Evolutionary conservation across 2,113 vertebrate species (phyloP), one percentile per base, ranked within the genome.

Genomic region (Carassius carassius): DNA sequence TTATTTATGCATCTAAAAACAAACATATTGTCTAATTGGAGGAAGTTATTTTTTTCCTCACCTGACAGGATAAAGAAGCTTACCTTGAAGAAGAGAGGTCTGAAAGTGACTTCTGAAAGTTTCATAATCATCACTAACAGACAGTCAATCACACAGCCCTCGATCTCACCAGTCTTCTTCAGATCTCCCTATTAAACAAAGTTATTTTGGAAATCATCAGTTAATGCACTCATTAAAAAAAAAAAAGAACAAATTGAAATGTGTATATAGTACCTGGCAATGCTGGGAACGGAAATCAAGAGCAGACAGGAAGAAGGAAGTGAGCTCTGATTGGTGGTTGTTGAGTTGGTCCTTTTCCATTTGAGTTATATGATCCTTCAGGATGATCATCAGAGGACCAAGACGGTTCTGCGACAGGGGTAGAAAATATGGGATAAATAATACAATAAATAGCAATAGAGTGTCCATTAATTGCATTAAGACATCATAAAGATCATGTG

Each of bases 81-180:
- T 91, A 98, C 98, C 96, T 98, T 99, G 90, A 99, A 99, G 93
- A 99, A 99, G 13, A 99, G 92, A 1, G 97, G 97, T 44, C 98
- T 96, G 93, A 99, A 99, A 0, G 97, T 96, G 86, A 96, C 94
- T 87, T 99, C 98, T 0, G 98, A 99, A 75, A 99, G 96, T 81
- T 99, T 99, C 93, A 99, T 96, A 83, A 99, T 93, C 98, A 99
- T 97, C 86, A 92, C 91, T 51, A 98, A 80, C 12, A 99, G 94
- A 90, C 96, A 97, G 85, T 95, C 94, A 63, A 99, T 95, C 87
- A 98, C 93, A 8, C 25, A 85, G 65, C 93, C 91, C 84, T 99
- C 98, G 0, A 94, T 93, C 83, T 92, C 94, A 14, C 93, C 91
- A 3, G 97, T 90, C 87, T 94, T 94, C 51, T 96, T 92, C 86